phyloP scores from a whole-genome alignment of 2,888 invertebrate genomes.

The Stomorhina lunata region DNA sequence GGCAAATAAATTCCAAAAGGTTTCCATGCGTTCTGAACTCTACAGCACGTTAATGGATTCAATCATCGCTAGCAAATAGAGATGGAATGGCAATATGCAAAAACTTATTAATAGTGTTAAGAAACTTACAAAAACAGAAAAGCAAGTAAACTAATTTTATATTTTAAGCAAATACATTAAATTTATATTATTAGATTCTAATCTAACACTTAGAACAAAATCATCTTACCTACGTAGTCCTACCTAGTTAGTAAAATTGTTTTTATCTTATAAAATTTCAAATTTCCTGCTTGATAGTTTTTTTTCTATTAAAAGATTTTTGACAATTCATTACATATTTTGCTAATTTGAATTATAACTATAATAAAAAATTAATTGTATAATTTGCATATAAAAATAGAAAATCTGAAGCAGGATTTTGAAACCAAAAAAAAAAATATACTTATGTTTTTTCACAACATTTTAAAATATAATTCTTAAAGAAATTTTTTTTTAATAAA shows the following conservation, averaged over 20 bases:
- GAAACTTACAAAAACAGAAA: background rate
- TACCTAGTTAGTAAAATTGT: conserved; percentile 42
- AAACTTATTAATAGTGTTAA: background rate
- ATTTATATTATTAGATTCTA: conserved; percentile 1
- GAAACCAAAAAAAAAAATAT: background rate
- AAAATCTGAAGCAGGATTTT: background rate
- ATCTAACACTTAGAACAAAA: conserved; percentile 13
- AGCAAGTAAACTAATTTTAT: conserved; percentile 8
- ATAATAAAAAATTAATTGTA: conserved; percentile 12
- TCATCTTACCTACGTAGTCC: background rate
- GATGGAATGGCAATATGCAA: background rate
- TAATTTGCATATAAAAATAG: background rate
- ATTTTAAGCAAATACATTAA: conserved; percentile 19
- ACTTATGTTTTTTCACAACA: background rate
- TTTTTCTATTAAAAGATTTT: background rate
- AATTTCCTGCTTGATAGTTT: background rate
- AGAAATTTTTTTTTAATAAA: background rate
- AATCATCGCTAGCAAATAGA: conserved; percentile 68
- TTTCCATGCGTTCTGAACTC: conserved; percentile 84
- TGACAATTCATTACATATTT: conserved; percentile 27
- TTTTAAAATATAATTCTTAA: conserved; percentile 1
- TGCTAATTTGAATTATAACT: conserved; percentile 4
- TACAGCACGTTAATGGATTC: conserved; percentile 74
- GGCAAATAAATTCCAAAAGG: conserved; percentile 82
- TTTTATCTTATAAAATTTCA: background rate